Percentiles rank a stretch among this genome's conserved stretches.
Conservation (phyloP, 2,113 vertebrate genomes). For the Calyptommatus sinebrachiatus region DNA sequence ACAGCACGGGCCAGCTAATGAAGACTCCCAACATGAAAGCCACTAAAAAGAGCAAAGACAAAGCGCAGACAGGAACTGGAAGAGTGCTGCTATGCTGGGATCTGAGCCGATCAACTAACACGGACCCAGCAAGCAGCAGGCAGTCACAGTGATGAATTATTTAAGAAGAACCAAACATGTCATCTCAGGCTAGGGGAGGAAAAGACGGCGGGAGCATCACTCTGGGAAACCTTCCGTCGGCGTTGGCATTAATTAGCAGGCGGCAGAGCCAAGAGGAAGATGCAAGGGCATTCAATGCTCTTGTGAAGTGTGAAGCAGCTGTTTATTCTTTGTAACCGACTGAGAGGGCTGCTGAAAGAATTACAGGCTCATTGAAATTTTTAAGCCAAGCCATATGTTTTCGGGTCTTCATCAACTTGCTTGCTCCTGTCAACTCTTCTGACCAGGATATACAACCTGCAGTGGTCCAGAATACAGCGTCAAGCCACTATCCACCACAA, state of each 20-base stretch:
- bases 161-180: slow-evolving; percentile 67
- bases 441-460: not conserved
- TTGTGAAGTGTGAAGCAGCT: slow-evolving; percentile 42
- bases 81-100: slow-evolving; percentile 58
- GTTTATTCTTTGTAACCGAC: slow-evolving; percentile 45
- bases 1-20: slow-evolving; percentile 60
- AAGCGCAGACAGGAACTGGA: slow-evolving; percentile 61
- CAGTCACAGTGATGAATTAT: slow-evolving; percentile 73
- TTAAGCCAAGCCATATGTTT: slow-evolving; percentile 28
- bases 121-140: slow-evolving; percentile 57
- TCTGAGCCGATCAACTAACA: slow-evolving; percentile 50
- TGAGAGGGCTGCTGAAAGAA: slow-evolving; percentile 47
- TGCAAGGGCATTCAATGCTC: slow-evolving; percentile 51
- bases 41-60: slow-evolving; percentile 56
- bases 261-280: slow-evolving; percentile 56
- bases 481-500: not conserved
- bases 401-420: slow-evolving; percentile 21
- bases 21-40: slow-evolving; percentile 68
- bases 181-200: slow-evolving; percentile 45
- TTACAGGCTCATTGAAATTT: slow-evolving; percentile 43
- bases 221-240: slow-evolving; percentile 61
- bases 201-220: slow-evolving; percentile 46
- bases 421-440: slow-evolving; percentile 17
- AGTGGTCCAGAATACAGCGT: not conserved
- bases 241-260: slow-evolving; percentile 69